phyloP scores from a whole-genome alignment of 2,113 vertebrate species.

The Illadopsis cleaveri region DNA sequence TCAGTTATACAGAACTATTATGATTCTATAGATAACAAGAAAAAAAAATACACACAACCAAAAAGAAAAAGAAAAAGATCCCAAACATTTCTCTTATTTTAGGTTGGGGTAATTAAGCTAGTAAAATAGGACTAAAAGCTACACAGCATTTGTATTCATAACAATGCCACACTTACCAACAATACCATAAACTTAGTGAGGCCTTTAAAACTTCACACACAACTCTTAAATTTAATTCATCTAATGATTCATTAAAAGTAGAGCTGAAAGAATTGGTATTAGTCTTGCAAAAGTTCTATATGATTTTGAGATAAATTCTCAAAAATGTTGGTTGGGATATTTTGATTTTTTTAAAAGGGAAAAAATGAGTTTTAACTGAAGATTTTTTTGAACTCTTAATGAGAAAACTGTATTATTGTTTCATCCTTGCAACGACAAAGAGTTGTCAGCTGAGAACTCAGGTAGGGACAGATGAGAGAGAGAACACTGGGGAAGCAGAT shows the following conservation, averaged over 20 bases:
- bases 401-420: neutral
- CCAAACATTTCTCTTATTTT: neutral
- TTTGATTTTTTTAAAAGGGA: neutral
- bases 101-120: neutral
- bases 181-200: neutral
- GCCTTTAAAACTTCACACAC: neutral
- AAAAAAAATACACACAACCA: too few species aligned
- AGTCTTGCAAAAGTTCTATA: neutral
- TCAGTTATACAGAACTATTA: neutral
- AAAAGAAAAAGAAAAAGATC: neutral
- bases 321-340: neutral
- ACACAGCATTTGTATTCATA: neutral
- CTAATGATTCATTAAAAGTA: neutral
- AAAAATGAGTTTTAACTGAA: neutral
- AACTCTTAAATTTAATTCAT: neutral
- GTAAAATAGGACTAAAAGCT: neutral
- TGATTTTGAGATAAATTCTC: neutral
- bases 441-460: neutral
- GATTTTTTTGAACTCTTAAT: neutral
- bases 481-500: accelerated
- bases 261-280: neutral
- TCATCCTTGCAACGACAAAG: neutral
- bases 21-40: neutral
- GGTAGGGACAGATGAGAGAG: neutral
- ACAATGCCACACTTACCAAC: neutral